Evolutionary conservation across 2,797 vertebrate genomes (phyloP).

Genomic region (Brachyalestes nurse): DNA sequence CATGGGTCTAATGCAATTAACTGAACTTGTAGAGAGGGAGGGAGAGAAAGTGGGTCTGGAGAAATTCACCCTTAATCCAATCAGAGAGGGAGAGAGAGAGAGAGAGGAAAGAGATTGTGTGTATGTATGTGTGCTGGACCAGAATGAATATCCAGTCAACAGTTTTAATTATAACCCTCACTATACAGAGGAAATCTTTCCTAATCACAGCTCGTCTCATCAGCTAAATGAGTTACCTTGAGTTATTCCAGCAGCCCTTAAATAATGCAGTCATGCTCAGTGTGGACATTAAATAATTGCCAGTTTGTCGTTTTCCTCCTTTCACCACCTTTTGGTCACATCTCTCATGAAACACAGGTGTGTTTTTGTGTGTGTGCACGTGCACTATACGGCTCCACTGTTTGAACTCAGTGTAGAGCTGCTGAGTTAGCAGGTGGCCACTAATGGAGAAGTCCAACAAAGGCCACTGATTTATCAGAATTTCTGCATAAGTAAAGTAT

Average conservation of each 20-base stretch:
- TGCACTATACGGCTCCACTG: not conserved
- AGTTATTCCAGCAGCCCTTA: slow-evolving; percentile 16
- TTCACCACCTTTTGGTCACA: not conserved
- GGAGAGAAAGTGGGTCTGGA: slow-evolving; percentile 55
- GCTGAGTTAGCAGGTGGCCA: too few species aligned
- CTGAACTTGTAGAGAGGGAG: slow-evolving; percentile 67
- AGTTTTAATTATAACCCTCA: slow-evolving; percentile 48
- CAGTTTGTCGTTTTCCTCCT: not conserved
- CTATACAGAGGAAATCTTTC: slow-evolving; percentile 16
- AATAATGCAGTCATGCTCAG: not conserved
- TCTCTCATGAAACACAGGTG: not conserved
- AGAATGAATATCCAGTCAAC: slow-evolving; percentile 43
- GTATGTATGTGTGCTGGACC: not conserved
- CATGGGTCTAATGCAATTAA: slow-evolving; percentile 76
- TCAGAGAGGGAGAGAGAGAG: slow-evolving; percentile 60
- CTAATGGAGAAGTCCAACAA: too few species aligned
- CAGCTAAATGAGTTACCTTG: slow-evolving; percentile 27
- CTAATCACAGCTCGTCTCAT: slow-evolving; percentile 28
- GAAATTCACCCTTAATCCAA: slow-evolving; percentile 72
- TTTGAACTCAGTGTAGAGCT: too few species aligned
- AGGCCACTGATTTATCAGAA: too few species aligned
- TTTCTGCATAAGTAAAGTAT: too few species aligned
- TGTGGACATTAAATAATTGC: slow-evolving; percentile 15
- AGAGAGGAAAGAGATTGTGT: slow-evolving; percentile 37
- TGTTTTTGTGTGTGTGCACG: slow-evolving; percentile 24